phyloP scores from a whole-genome alignment of 2,113 vertebrate species.

The Pangasianodon gigas region DNA sequence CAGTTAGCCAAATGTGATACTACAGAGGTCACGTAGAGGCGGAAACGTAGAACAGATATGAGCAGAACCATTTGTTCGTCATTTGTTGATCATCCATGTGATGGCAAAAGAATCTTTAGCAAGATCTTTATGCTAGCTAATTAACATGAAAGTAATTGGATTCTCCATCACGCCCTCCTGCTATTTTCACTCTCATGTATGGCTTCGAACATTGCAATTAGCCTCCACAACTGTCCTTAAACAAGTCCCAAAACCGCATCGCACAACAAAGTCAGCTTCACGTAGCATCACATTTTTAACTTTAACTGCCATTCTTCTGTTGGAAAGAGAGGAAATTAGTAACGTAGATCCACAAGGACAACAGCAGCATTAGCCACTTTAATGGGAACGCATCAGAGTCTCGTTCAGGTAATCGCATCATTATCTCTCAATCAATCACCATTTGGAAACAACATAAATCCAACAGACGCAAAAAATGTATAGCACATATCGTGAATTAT shows the following conservation, averaged over 20 bases:
- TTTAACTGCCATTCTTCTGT: constrained; percentile 18
- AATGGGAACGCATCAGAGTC: constrained; percentile 56
- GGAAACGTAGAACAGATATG: neutral
- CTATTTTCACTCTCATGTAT: constrained; percentile 20
- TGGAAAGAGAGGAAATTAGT: constrained; percentile 47
- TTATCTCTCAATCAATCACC: constrained; percentile 63
- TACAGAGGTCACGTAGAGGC: neutral
- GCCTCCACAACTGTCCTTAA: constrained; percentile 6
- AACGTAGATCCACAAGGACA: constrained; percentile 56
- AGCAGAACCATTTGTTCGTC: neutral
- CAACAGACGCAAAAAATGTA: constrained; percentile 43
- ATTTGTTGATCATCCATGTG: neutral
- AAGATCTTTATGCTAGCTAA: neutral
- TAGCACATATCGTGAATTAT: constrained; percentile 51
- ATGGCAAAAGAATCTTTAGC: neutral
- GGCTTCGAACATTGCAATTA: constrained; percentile 22
- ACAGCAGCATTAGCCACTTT: constrained; percentile 64
- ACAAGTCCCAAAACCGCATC: constrained; percentile 5
- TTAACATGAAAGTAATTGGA: constrained; percentile 43
- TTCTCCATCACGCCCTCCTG: constrained; percentile 31
- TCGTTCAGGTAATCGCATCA: constrained; percentile 63
- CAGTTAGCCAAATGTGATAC: neutral
- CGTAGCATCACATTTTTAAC: neutral
- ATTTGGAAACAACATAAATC: constrained; percentile 52
- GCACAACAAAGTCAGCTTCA: constrained; percentile 7